Evolutionary conservation across 2,888 invertebrate genomes (phyloP), one percentile per base, ranked within the genome.

Genomic region (Orchesellides sinensis): DNA sequence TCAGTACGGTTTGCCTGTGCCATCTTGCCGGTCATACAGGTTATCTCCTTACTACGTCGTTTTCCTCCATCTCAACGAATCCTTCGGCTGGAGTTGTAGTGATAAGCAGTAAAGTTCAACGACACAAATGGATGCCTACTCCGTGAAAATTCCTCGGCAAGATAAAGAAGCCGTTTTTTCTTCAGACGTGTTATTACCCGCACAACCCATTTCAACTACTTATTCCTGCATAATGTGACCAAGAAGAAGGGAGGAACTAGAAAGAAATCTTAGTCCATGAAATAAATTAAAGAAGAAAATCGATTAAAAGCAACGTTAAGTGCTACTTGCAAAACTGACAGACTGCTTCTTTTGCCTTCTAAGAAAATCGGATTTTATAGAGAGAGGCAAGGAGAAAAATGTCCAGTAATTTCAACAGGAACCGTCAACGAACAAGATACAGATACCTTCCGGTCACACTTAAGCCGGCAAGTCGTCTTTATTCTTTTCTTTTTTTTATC

Each of bases 391-490:
- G 52, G 63, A 52, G 54, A 21, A 82, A 54, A 77, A 82, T 83
- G 80, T 79, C 83, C 45, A 84, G 72, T 21, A 80, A 78, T 65
- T 87, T 86, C 73, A 77, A 83, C 70, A 78, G 86, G 75, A 73
- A 69, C 52, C 73, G 85, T 63, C 86, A 85, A 45, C 82, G 88
- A 75, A 88, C 88, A 29, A 73, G 88, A 79, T 88, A 88, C 83
- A 78, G 88, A 65, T 88, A 88, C 70, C 83, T 88, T 63, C 88
- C 88, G 49, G 86, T 88, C 68, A 88, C 88, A 40, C 86, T 88
- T 23, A 88, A 88, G 83, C 88, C 88, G 88, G 88, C 85, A 88
- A 88, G 86, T 87, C 32, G 21, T 63, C 66, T 68, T 68, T 65
- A 17, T 17, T 66, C 45, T 32, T 14, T 49, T 49, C 1, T 12